These are phyloP conservation scores for Tricholauxania praeusta DNA, from an alignment of 2,888 invertebrate genomes.

Conservation along the genomic window DNA sequence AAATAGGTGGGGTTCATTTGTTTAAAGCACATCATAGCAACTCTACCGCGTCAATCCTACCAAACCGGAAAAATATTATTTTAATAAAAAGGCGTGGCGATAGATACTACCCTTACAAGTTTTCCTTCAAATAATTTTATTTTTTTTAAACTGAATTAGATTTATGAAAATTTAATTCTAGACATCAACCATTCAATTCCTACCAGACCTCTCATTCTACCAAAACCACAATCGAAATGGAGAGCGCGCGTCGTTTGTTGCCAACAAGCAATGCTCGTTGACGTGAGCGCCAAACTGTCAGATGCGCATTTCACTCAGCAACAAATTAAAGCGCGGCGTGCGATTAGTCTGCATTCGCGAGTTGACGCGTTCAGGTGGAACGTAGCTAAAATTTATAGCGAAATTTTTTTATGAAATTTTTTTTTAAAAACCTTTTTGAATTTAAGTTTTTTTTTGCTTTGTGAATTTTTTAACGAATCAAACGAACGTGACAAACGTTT, in stretches of 20 bases:
- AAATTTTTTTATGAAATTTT: slow-evolving; percentile 1
- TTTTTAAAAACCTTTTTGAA: background rate
- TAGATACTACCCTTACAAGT: no score
- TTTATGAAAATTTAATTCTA: no score
- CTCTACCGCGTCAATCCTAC: no score
- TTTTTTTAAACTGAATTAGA: no score
- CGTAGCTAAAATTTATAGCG: background rate
- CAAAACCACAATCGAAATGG: background rate
- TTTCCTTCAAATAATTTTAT: no score
- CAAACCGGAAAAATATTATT: no score
- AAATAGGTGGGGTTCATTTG: no score
- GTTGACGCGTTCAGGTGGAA: slow-evolving; percentile 49
- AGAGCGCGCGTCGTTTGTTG: background rate
- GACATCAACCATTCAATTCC: no score
- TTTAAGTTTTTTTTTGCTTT: background rate
- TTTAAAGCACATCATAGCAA: no score
- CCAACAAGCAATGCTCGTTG: background rate
- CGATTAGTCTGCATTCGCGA: slow-evolving; percentile 51
- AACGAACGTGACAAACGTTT: slow-evolving; percentile 31
- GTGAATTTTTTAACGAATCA: slow-evolving; percentile 30
- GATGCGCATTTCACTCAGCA: background rate
- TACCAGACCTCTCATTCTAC: background rate
- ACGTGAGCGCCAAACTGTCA: background rate
- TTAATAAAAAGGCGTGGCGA: no score
- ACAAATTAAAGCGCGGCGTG: background rate